Percentiles rank a stretch among this genome's conserved stretches.
These are phyloP conservation scores for Lacanobia oleracea DNA, from an alignment of 2,888 invertebrate species.

Conservation along the genomic window DNA sequence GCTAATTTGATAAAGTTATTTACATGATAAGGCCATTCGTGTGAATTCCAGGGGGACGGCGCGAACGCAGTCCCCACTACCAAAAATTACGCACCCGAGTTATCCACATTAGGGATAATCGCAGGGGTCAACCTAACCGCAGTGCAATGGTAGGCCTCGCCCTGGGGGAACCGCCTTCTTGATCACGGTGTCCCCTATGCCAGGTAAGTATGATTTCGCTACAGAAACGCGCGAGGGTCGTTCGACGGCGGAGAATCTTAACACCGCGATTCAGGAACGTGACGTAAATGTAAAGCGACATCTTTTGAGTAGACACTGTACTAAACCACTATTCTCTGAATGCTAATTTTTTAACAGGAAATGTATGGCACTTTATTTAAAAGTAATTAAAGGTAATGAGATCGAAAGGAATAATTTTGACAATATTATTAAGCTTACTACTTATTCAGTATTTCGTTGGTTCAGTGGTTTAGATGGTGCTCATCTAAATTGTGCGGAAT, in stretches of 20 bases:
- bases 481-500: too few species aligned
- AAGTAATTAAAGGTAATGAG: too few species aligned
- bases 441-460: too few species aligned
- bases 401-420: too few species aligned
- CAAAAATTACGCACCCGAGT: conserved; percentile 21
- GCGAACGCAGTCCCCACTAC: conserved; percentile 4
- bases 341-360: neutral
- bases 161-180: conserved; percentile 33
- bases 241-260: conserved; percentile 23
- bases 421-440: neutral
- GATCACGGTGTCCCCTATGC: conserved; percentile 35
- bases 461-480: too few species aligned
- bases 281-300: conserved; percentile 18
- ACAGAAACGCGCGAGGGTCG: conserved; percentile 3
- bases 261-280: conserved; percentile 23
- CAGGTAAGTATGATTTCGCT: conserved; percentile 18
- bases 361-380: too few species aligned
- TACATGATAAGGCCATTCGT: neutral
- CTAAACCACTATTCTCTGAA: neutral
- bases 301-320: conserved; percentile 2
- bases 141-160: conserved; percentile 35
- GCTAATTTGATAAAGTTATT: too few species aligned
- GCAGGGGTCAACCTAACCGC: conserved; percentile 35
- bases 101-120: conserved; percentile 32
- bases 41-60: conserved; percentile 1